Base-by-base conservation (phyloP, 2,888 invertebrate genomes). In the Callosobruchus maculatus region DNA sequence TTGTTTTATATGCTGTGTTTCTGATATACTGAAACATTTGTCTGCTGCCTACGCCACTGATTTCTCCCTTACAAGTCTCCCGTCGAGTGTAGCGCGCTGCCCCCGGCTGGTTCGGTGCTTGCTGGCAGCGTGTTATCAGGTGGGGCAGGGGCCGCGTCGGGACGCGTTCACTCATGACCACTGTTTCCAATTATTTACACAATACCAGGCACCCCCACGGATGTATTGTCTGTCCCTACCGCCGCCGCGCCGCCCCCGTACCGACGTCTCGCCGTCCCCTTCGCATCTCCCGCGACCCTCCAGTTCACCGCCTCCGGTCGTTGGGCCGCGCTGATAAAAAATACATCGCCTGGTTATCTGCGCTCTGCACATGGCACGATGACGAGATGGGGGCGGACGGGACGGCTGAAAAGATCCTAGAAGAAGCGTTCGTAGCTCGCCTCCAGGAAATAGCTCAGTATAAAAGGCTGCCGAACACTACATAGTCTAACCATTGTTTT, bases 181-280 rank as follows among this genome's bases (percentile, higher is more conserved):
- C 84, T 84, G 84, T 83, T 84, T 83, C 83, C 84, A 85, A 85
- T 85, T 84, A 83, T 84, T 83, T 83, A 82, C 83, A 84, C 83
- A 83, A 83, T 83, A 80, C 83, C 76, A 81, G 79, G 79, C 82
- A 80, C 82, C 83, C 81, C 83, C 77, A 77, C 76, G 73, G 78
- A 73, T 78, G 79, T 77, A 77, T 80, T 81, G 81, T 80, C 79
- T 73, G 70, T 77, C 74, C 73, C 77, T 73, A 78, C 76, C 75
- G 21, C 73, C 74, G 73, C 76, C 73, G 21, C 71, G 72, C 31
- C 68, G 71, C 71, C 73, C 74, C 71, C 71, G 26, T n/a, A 4
- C 70, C 20, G 70, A 68, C 68, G 68, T 68, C 68, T 68, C 49
- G 49, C 49, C 49, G 49, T 13, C 49, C 49, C 49, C 49, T 49